Evolutionary conservation across 2,888 invertebrate species (phyloP).

Genomic region (Leucophenga montana): DNA sequence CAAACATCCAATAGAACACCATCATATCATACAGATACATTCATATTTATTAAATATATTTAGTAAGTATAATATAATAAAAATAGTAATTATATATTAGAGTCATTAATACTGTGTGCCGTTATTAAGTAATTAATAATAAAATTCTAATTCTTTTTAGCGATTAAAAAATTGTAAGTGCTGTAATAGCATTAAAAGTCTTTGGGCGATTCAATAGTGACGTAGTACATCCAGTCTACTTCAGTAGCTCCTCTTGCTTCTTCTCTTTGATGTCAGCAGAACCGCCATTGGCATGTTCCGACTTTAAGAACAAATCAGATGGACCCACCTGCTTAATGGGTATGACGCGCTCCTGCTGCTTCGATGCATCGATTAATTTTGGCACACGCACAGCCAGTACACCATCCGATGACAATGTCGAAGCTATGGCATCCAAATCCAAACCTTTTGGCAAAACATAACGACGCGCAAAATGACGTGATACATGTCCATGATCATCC

Average conservation of each 20-base stretch:
- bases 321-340: slow-evolving; percentile 65
- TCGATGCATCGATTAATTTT: slow-evolving; percentile 55
- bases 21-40: neutral
- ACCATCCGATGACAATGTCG: slow-evolving; percentile 86
- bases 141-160: neutral
- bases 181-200: neutral
- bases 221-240: neutral
- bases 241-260: slow-evolving; percentile 38
- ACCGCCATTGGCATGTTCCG: slow-evolving; percentile 35
- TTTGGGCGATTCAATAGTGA: neutral
- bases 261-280: slow-evolving; percentile 44
- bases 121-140: neutral
- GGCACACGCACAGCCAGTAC: slow-evolving; percentile 84
- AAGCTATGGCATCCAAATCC: slow-evolving; percentile 81
- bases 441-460: slow-evolving; percentile 80
- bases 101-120: slow-evolving; percentile 3
- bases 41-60: slow-evolving; percentile 3
- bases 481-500: slow-evolving; percentile 83
- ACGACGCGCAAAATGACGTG: slow-evolving; percentile 84
- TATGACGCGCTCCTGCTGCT: slow-evolving; percentile 58
- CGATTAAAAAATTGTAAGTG: no score
- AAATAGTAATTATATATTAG: neutral
- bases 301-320: slow-evolving; percentile 60
- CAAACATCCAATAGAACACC: no score
- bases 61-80: neutral